Evolutionary conservation across 2,888 invertebrate species (phyloP).

Genomic region (Caenorhabditis imperialis): DNA sequence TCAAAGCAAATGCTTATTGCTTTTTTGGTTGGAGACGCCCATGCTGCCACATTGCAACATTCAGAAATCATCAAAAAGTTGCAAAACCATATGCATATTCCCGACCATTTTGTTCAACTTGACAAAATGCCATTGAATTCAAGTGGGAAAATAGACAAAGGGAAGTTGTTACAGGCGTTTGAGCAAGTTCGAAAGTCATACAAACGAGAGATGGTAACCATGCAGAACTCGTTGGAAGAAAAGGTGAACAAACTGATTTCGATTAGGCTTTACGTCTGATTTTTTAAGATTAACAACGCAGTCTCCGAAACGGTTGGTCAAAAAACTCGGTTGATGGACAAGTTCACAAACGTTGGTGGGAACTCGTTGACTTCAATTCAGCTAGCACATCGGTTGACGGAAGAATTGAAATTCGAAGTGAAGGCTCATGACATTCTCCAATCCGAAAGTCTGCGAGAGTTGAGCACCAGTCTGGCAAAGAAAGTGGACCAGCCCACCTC

Average conservation of each 20-base stretch:
- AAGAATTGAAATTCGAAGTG: conserved; percentile 57
- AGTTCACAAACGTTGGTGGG: conserved; percentile 70
- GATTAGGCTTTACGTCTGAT: too few relatives aligned
- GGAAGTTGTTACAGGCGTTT: conserved; percentile 56
- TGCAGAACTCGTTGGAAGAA: conserved; percentile 55
- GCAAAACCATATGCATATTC: conserved; percentile 35
- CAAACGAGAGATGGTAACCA: conserved; percentile 32
- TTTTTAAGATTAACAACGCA: conserved; percentile 11
- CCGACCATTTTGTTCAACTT: conserved; percentile 57
- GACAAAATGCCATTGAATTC: conserved; percentile 60
- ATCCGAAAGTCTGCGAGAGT: conserved; percentile 22
- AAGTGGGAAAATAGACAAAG: conserved; percentile 67
- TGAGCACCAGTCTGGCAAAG: conserved; percentile 12
- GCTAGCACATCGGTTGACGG: conserved; percentile 58
- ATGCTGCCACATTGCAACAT: too few relatives aligned
- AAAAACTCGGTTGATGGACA: conserved; percentile 24
- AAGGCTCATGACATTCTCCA: conserved; percentile 57
- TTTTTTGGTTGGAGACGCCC: conserved; percentile 37
- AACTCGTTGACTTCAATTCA: conserved; percentile 69
- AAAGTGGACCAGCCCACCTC: conserved; percentile 7
- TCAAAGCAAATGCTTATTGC: conserved; percentile 52
- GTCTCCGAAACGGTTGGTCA: conserved; percentile 17
- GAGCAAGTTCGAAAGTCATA: conserved; percentile 40
- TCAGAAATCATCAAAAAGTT: not conserved
- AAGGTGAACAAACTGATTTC: conserved; percentile 27